Conservation (phyloP, 2,113 vertebrate species). For the Gymnocephalus cernua region DNA sequence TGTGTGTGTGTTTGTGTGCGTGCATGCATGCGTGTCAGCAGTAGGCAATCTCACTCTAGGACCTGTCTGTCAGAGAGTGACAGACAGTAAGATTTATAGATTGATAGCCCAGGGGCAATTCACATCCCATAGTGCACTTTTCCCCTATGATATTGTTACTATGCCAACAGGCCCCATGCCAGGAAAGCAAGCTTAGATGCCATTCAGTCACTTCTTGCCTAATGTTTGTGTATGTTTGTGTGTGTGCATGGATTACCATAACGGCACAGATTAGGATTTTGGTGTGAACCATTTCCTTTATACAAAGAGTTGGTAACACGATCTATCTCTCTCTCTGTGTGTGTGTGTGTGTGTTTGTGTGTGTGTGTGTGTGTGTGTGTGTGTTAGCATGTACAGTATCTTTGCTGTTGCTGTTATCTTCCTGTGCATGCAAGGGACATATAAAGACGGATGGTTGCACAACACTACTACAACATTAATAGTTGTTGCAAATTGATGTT, state of each 20-base stretch:
- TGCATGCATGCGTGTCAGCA: too few species aligned
- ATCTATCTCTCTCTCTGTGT: slow-evolving; percentile 37
- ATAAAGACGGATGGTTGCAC: background rate
- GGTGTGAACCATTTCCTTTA: slow-evolving; percentile 73
- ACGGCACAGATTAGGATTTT: slow-evolving; percentile 77
- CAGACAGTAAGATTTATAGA: slow-evolving; percentile 13
- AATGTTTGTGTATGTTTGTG: slow-evolving; percentile 56
- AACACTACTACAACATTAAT: too few species aligned
- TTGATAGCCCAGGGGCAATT: slow-evolving; percentile 26
- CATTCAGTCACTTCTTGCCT: slow-evolving; percentile 31
- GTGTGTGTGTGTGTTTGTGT: slow-evolving; percentile 15
- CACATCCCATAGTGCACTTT: slow-evolving; percentile 12
- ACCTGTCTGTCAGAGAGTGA: slow-evolving; percentile 30
- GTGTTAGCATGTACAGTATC: background rate
- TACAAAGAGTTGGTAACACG: slow-evolving; percentile 56
- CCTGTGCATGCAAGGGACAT: background rate
- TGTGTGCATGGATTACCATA: slow-evolving; percentile 64
- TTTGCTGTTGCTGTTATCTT: slow-evolving; percentile 11
- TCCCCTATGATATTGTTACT: slow-evolving; percentile 31
- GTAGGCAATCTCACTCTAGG: slow-evolving; percentile 10
- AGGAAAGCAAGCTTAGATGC: slow-evolving; percentile 22
- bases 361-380: slow-evolving; percentile 9
- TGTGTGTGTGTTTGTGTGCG: too few species aligned
- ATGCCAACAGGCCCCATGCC: slow-evolving; percentile 39
- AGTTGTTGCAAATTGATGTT: background rate